A percentile compares a stretch with the other conserved stretches of the same genome.
These are phyloP conservation scores for Lineus longissimus DNA, from an alignment of 1,140 invertebrate genomes.

Conservation along the genomic window DNA sequence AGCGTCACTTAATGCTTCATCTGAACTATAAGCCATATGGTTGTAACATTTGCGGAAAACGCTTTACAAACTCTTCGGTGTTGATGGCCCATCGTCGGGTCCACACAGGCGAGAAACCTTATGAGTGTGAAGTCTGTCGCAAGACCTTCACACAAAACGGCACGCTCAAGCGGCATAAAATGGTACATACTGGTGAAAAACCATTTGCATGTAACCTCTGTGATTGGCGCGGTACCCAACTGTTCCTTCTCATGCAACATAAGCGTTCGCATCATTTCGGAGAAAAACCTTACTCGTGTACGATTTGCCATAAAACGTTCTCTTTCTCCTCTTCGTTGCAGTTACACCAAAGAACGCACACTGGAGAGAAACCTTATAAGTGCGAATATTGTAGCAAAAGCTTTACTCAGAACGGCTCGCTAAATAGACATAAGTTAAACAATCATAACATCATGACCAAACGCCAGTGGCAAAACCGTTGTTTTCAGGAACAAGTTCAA, in stretches of 20 bases:
- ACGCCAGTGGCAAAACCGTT: constrained; percentile 4
- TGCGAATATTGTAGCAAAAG: constrained; percentile 1
- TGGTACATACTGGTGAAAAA: constrained; percentile 77
- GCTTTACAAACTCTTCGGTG: constrained; percentile 24
- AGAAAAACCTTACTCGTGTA: constrained; percentile 71
- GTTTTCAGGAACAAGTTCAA: neutral
- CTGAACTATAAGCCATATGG: constrained; percentile 22
- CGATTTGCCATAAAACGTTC: constrained; percentile 42
- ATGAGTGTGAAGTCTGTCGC: constrained; percentile 72
- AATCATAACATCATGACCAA: constrained; percentile 7
- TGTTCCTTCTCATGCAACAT: too few species aligned
- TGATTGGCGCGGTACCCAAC: constrained; percentile 20
- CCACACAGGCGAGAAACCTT: constrained; percentile 30
- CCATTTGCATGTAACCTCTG: constrained; percentile 74
- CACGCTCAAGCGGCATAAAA: constrained; percentile 73
- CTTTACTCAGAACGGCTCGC: constrained; percentile 5
- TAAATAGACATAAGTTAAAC: constrained; percentile 2
- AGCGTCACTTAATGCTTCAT: too few species aligned
- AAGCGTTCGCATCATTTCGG: constrained; percentile 65
- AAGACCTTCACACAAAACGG: constrained; percentile 84
- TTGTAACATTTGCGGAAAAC: constrained; percentile 26
- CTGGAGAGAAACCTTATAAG: constrained; percentile 17
- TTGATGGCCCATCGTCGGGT: constrained; percentile 27
- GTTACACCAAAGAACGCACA: constrained; percentile 15
- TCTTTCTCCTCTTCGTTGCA: constrained; percentile 8